Evolutionary conservation across 2,888 invertebrate genomes (phyloP).

Genomic region (Imbricaverruca yamaguchii): DNA sequence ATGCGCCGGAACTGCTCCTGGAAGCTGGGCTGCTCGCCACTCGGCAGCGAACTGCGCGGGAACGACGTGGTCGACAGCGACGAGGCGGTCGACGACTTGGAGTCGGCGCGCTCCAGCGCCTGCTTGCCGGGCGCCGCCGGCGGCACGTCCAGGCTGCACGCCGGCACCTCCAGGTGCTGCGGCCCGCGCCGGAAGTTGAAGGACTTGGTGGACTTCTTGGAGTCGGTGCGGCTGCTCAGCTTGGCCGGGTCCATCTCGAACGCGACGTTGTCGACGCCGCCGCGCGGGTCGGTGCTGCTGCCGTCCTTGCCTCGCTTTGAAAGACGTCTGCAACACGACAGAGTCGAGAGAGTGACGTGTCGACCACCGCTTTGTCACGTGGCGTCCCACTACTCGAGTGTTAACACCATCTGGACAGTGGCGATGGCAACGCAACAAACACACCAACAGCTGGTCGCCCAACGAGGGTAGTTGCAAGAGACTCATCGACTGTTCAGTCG

Average conservation of each 20-base stretch:
- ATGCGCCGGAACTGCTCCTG: conserved; percentile 23
- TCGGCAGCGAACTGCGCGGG: conserved; percentile 26
- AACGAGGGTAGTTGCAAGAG: no score
- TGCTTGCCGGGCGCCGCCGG: neutral
- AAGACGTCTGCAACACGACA: conserved; percentile 37
- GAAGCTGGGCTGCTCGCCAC: conserved; percentile 27
- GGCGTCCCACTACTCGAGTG: no score
- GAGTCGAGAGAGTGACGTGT: no score
- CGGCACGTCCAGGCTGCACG: neutral
- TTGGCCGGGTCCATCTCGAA: conserved; percentile 59
- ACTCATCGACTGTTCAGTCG: no score
- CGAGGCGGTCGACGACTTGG: conserved; percentile 25
- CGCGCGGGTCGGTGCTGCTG: conserved; percentile 30
- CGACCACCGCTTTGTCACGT: no score
- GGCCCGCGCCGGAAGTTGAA: conserved; percentile 31
- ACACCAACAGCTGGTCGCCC: no score
- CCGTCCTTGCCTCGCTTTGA: conserved; percentile 40
- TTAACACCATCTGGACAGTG: no score
- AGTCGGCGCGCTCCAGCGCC: conserved; percentile 28
- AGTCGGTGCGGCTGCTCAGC: conserved; percentile 33
- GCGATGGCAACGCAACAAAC: no score
- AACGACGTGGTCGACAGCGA: conserved; percentile 27
- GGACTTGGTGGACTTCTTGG: conserved; percentile 34
- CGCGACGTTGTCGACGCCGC: conserved; percentile 53
- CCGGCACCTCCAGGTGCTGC: conserved; percentile 28